phyloP scores from a whole-genome alignment of 2,797 vertebrate species.

The Danio albolineatus region DNA sequence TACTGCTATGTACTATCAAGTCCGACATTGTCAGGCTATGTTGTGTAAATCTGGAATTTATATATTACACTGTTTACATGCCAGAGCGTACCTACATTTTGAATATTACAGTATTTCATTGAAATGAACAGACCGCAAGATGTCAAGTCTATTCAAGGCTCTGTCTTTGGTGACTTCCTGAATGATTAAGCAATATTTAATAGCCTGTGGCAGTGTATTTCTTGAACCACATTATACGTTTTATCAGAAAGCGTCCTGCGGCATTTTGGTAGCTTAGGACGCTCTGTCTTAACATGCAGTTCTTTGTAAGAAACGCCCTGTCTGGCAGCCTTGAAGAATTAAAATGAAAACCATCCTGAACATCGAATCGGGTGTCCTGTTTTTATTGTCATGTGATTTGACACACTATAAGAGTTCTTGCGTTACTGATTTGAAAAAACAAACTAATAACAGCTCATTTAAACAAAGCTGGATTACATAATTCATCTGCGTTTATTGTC shows the following conservation, averaged over 20 bases:
- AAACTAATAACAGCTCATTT: not conserved
- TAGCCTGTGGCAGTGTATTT: not conserved
- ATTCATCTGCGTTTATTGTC: constrained; percentile 21
- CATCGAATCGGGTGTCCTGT: constrained; percentile 8
- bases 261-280: not conserved
- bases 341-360: constrained; percentile 49
- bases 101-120: constrained; percentile 19
- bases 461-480: constrained; percentile 7
- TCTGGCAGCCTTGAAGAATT: constrained; percentile 37
- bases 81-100: constrained; percentile 25
- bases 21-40: not conserved
- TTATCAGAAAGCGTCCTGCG: constrained; percentile 5
- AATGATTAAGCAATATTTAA: not conserved
- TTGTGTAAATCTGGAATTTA: constrained; percentile 1
- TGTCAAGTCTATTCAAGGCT: not conserved
- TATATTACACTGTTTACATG: constrained; percentile 15
- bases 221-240: too few relatives aligned
- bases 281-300: constrained; percentile 33
- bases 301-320: constrained; percentile 38
- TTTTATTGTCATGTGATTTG: too few relatives aligned
- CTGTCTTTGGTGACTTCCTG: not conserved
- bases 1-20: not conserved
- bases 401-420: too few relatives aligned
- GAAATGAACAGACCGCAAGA: not conserved
- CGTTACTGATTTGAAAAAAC: not conserved